These are phyloP conservation scores for Epinephelus awoara DNA, from an alignment of 2,797 vertebrate species.

Conservation along the genomic window DNA sequence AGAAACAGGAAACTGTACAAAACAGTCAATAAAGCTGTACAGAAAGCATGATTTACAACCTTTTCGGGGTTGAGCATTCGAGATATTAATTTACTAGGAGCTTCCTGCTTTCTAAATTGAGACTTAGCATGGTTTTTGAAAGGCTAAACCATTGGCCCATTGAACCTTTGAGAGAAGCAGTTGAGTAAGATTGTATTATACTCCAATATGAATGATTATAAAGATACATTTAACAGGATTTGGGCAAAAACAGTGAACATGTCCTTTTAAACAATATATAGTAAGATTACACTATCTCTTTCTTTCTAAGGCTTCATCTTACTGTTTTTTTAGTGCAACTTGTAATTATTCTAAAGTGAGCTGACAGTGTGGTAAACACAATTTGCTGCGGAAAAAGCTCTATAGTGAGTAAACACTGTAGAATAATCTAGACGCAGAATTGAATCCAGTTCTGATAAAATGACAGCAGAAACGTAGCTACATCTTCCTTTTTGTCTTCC, in stretches of 20 bases:
- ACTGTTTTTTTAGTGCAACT: background rate
- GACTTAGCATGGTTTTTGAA: constrained; percentile 18
- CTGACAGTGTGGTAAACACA: background rate
- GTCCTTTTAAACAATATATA: background rate
- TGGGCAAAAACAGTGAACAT: background rate
- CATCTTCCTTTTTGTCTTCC: constrained; percentile 3
- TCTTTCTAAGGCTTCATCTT: background rate
- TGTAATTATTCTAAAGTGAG: constrained; percentile 6
- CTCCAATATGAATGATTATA: background rate
- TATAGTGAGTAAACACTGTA: constrained; percentile 7
- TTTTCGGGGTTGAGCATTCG: constrained; percentile 22
- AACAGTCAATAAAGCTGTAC: constrained; percentile 22
- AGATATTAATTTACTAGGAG: background rate
- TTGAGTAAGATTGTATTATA: background rate
- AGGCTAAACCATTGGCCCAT: background rate
- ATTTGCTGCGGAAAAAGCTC: constrained; percentile 23
- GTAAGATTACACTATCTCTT: background rate
- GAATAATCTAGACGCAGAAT: constrained; percentile 24
- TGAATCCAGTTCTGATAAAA: constrained; percentile 26
- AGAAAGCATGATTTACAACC: constrained; percentile 11
- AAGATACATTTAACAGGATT: background rate
- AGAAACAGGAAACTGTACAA: constrained; percentile 16
- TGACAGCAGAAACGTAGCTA: constrained; percentile 4
- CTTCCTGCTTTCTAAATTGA: constrained; percentile 24
- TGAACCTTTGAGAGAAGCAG: background rate